Conservation (phyloP, 1,140 invertebrate genomes). For the Meloidogyne exigua region DNA sequence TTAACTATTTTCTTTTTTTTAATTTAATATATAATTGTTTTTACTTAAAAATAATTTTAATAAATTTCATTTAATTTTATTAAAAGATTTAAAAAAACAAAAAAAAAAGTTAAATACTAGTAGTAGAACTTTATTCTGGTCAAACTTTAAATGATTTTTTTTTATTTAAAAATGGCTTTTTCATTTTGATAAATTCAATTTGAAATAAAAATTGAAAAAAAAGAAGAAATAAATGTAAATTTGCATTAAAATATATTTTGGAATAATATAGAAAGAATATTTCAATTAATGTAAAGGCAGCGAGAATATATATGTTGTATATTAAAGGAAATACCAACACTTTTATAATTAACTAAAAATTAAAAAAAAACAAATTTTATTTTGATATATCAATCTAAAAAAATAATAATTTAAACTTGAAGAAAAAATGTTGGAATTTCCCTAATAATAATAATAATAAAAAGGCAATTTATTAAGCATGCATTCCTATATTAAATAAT, state of each 20-base stretch:
- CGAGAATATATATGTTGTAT: background rate
- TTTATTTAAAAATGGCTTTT: background rate
- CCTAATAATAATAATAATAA: background rate
- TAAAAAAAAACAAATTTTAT: no score
- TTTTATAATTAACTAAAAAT: no score
- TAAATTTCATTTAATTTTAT: no score
- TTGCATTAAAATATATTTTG: background rate
- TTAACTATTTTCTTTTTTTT: background rate
- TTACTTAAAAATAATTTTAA: background rate
- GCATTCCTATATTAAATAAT: conserved; percentile 1
- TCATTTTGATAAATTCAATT: background rate
- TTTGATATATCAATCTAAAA: no score
- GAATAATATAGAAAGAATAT: background rate
- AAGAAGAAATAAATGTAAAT: background rate
- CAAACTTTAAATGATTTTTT: background rate
- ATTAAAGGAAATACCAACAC: background rate
- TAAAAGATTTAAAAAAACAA: no score
- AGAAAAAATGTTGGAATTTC: background rate
- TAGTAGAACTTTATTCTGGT: background rate
- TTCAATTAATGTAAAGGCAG: background rate
- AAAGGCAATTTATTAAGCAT: background rate
- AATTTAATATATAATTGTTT: background rate
- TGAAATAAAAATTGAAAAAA: conserved; percentile 1
- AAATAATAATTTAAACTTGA: no score
- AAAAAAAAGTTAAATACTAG: background rate